phyloP scores from a whole-genome alignment of 2,797 vertebrate genomes.

The Eupleurogrammus muticus region DNA sequence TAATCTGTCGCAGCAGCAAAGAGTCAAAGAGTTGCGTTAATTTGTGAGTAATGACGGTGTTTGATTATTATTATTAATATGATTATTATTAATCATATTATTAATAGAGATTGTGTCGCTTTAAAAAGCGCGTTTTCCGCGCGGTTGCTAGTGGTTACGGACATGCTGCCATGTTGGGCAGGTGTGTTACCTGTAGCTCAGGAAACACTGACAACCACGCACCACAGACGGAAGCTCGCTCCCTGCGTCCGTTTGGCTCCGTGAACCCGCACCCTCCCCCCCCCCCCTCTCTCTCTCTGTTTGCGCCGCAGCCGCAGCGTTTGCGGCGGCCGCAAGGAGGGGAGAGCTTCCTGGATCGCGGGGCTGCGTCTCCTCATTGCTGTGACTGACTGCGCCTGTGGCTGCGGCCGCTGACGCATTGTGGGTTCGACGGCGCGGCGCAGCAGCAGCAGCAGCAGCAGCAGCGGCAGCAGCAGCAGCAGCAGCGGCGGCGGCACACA shows the following conservation, averaged over 20 bases:
- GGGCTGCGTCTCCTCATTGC: slow-evolving; percentile 73
- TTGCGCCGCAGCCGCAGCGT: neutral
- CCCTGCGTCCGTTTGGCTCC: no score
- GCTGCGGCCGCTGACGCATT: slow-evolving; percentile 78
- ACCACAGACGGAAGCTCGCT: neutral
- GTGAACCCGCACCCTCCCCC: no score
- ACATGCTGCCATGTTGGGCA: slow-evolving; percentile 61
- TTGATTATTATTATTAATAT: no score
- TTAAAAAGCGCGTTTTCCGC: neutral
- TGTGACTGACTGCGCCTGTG: slow-evolving; percentile 74
- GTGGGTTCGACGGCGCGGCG: slow-evolving; percentile 73
- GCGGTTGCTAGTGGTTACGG: slow-evolving; percentile 14
- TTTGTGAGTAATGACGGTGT: no score
- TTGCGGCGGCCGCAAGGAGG: slow-evolving; percentile 32
- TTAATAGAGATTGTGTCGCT: no score
- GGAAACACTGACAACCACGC: slow-evolving; percentile 40
- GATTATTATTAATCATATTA: no score
- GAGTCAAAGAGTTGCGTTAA: no score
- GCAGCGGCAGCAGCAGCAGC: slow-evolving; percentile 14
- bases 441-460: slow-evolving; percentile 70
- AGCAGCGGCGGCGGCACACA: slow-evolving; percentile 73
- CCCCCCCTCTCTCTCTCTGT: no score
- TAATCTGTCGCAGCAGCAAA: no score
- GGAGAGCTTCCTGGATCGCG: slow-evolving; percentile 71
- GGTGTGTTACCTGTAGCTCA: slow-evolving; percentile 84